Evolutionary conservation across 2,113 vertebrate genomes (phyloP).

Genomic region (Tachuris rubrigastra): DNA sequence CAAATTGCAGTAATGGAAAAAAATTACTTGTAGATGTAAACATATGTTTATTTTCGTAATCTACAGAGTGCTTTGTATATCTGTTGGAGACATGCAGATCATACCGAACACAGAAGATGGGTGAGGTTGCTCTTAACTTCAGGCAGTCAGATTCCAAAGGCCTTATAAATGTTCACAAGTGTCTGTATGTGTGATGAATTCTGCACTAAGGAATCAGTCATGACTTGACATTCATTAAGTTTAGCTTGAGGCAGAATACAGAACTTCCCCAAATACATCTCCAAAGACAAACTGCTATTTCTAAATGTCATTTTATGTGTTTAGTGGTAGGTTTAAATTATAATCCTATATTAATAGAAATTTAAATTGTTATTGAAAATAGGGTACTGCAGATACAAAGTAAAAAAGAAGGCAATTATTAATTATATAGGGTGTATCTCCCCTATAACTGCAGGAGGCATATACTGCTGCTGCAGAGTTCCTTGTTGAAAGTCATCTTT

Average conservation of each 20-base stretch:
- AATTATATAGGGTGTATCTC: neutral
- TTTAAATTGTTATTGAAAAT: neutral
- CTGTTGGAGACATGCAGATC: constrained; percentile 77
- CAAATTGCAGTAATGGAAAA: neutral
- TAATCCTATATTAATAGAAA: neutral
- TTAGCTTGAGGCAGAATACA: neutral
- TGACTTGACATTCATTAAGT: neutral
- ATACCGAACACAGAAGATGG: constrained; percentile 69
- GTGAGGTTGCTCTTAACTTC: constrained; percentile 52
- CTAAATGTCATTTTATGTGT: neutral
- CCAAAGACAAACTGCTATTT: neutral
- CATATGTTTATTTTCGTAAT: neutral
- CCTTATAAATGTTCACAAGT: neutral
- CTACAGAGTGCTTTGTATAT: constrained; percentile 83
- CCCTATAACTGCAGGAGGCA: neutral
- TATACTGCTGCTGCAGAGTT: neutral
- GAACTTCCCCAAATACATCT: neutral
- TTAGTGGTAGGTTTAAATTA: neutral
- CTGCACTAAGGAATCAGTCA: neutral
- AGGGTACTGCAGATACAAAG: neutral
- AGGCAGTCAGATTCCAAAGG: neutral
- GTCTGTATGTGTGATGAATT: neutral
- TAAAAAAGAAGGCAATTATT: neutral
- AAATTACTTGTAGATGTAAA: neutral
- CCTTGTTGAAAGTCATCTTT: neutral